Evolutionary conservation across 2,888 invertebrate genomes (phyloP), one percentile per base, ranked within the genome.

Genomic region (Hemicrepidius hirtus): DNA sequence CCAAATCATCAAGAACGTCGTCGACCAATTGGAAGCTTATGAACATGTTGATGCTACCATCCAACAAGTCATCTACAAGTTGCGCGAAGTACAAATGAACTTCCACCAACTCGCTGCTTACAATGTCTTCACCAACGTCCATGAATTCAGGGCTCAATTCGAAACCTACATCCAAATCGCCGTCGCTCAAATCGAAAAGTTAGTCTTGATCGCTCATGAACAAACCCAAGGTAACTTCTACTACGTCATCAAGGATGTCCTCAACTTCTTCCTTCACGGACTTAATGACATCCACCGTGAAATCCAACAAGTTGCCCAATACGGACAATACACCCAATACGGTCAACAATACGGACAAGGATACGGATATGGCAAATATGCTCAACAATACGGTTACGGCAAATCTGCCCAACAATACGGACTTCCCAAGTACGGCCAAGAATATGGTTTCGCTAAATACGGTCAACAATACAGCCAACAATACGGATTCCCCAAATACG

Each of bases 281-380:
- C 46, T 68, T 1, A 49, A 71, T 49, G 24, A 65, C 44, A 35
- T 65, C 20, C 65, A 71, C 46, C 21, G 41, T 9, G 59, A 71
- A n/a, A 40, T 71, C 20, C 64, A 65, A 59, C 59, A 65, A 37
- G 28, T 60, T 12, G 65, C 66, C n/a, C 13, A 20, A 16, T 24
- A 37, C 28, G 63, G 60, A 9, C 55, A 62, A 46, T 1, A 6
- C 40, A n/a, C 40, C 40, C 40, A 40, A 40, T 40, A 40, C 40
- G 13, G n/a, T 13, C n/a, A n/a, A 9, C 7, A 9, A 40, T 40
- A n/a, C 13, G 40, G 13, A 13, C 13, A 13, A 46, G 7, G 20
- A 46, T 46, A 46, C 46, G 20, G 18, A 46, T 46, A 7, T 20
- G 16, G 16, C 46, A 13, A 16, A 20, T 46, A 46, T 10, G 46